A percentile compares a stretch with the other conserved stretches of the same genome.
phyloP scores from a whole-genome alignment of 2,888 invertebrate species.

The Athetis lepigone region DNA sequence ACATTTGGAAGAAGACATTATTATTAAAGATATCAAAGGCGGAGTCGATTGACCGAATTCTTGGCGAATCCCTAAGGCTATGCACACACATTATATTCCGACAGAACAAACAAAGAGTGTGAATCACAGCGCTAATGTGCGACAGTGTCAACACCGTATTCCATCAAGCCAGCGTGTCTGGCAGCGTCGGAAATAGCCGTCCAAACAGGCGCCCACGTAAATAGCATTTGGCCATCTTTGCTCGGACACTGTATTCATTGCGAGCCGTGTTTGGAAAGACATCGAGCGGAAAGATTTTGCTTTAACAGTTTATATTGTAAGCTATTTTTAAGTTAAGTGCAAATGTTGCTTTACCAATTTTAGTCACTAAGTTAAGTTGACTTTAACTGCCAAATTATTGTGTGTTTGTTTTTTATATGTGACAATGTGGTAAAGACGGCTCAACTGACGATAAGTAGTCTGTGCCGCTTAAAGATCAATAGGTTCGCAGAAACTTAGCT shows the following conservation, averaged over 20 bases:
- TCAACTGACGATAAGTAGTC: too few relatives aligned
- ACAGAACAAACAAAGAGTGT: slow-evolving; percentile 51
- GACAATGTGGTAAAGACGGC: too few relatives aligned
- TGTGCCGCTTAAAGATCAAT: too few relatives aligned
- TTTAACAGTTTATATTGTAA: slow-evolving; percentile 3
- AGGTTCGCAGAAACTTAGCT: too few relatives aligned
- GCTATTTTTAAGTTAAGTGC: slow-evolving; percentile 4
- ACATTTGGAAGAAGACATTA: slow-evolving; percentile 18
- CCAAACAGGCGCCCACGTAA: slow-evolving; percentile 54
- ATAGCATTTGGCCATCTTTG: slow-evolving; percentile 56
- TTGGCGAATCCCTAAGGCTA: slow-evolving; percentile 41
- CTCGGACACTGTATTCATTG: slow-evolving; percentile 38
- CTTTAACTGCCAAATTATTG: too few relatives aligned
- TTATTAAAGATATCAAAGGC: slow-evolving; percentile 37
- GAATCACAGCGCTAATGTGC: slow-evolving; percentile 60
- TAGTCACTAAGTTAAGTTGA: slow-evolving; percentile 29
- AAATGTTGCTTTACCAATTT: slow-evolving; percentile 11
- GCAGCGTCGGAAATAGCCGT: slow-evolving; percentile 61
- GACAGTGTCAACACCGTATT: slow-evolving; percentile 58
- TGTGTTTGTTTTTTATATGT: too few relatives aligned
- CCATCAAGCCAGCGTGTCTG: slow-evolving; percentile 55
- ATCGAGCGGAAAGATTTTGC: slow-evolving; percentile 7
- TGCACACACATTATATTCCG: slow-evolving; percentile 55
- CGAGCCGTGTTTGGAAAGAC: slow-evolving; percentile 5
- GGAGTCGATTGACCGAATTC: slow-evolving; percentile 49